Conservation (phyloP, 2,888 invertebrate genomes). For the Parnassius orleans region DNA sequence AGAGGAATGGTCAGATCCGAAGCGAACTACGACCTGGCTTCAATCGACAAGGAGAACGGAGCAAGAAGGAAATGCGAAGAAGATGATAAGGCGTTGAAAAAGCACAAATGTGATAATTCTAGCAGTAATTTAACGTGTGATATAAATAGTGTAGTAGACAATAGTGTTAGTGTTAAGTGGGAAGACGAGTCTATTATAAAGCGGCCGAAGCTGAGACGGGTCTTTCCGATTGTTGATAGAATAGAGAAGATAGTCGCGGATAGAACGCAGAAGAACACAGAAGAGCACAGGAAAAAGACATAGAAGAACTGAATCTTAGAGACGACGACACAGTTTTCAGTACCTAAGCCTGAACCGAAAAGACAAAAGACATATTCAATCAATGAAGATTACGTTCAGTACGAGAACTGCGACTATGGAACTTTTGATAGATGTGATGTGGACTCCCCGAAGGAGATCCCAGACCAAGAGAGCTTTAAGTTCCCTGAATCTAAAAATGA, state of each 20-base stretch:
- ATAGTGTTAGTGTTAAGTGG: conserved; percentile 42
- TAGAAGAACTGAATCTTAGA: conserved; percentile 58
- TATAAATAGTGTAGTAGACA: conserved; percentile 51
- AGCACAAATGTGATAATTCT: conserved; percentile 77
- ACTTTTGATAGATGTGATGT: conserved; percentile 56
- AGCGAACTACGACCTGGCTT: conserved; percentile 62
- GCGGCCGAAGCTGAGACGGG: conserved; percentile 65
- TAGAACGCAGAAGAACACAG: conserved; percentile 42
- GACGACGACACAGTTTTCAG: conserved; percentile 67
- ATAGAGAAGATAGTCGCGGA: conserved; percentile 65
- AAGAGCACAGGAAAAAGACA: conserved; percentile 48
- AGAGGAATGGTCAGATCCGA: conserved; percentile 66
- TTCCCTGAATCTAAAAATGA: conserved; percentile 52
- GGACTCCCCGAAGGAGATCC: conserved; percentile 53
- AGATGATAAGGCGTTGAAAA: conserved; percentile 58
- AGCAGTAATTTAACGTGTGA: conserved; percentile 57
- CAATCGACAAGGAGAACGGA: conserved; percentile 56
- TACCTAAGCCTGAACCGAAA: conserved; percentile 51
- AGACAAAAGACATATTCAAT: conserved; percentile 66
- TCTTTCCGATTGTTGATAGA: conserved; percentile 59
- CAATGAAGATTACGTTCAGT: conserved; percentile 61
- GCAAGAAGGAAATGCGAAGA: conserved; percentile 54
- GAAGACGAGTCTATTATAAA: conserved; percentile 53
- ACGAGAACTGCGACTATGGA: conserved; percentile 73
- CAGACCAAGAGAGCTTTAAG: conserved; percentile 42